A percentile compares a stretch with the other conserved stretches of the same genome.
phyloP scores from a whole-genome alignment of 2,888 invertebrate genomes.

The Esperia sulphurella region DNA sequence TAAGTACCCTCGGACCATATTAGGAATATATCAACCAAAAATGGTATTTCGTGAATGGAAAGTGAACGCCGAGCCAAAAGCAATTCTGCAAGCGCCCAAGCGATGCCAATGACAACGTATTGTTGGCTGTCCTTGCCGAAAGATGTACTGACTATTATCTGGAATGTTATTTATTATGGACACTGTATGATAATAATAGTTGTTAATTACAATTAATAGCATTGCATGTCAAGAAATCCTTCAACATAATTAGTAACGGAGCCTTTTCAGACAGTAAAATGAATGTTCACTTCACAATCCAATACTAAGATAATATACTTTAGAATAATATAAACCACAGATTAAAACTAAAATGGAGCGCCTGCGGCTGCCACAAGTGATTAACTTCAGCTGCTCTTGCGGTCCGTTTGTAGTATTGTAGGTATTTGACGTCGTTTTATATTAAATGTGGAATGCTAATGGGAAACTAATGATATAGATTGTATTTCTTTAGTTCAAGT shows the following conservation, averaged over 20 bases:
- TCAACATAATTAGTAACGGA: conserved; percentile 3
- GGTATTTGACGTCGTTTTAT: neutral
- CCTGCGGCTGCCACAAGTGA: conserved; percentile 18
- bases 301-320: conserved; percentile 3
- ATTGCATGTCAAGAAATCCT: conserved; percentile 5
- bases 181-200: neutral
- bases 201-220: conserved; percentile 5
- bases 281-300: neutral
- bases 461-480: neutral
- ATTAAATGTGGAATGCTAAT: neutral
- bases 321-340: conserved; percentile 9
- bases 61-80: conserved; percentile 33
- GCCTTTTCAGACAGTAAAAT: conserved; percentile 4
- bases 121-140: conserved; percentile 32
- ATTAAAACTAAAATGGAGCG: conserved; percentile 21
- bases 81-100: conserved; percentile 11
- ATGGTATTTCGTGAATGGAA: conserved; percentile 41
- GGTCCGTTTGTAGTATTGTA: conserved; percentile 6
- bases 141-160: conserved; percentile 48
- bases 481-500: too few relatives aligned
- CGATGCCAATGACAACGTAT: conserved; percentile 25
- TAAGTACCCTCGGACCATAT: conserved; percentile 38
- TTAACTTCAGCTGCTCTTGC: conserved; percentile 8
- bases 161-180: conserved; percentile 5
- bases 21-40: conserved; percentile 35